A percentile compares a stretch with the other conserved stretches of the same genome.
phyloP scores from a whole-genome alignment of 2,888 invertebrate species.

The Eupithecia tripunctaria region DNA sequence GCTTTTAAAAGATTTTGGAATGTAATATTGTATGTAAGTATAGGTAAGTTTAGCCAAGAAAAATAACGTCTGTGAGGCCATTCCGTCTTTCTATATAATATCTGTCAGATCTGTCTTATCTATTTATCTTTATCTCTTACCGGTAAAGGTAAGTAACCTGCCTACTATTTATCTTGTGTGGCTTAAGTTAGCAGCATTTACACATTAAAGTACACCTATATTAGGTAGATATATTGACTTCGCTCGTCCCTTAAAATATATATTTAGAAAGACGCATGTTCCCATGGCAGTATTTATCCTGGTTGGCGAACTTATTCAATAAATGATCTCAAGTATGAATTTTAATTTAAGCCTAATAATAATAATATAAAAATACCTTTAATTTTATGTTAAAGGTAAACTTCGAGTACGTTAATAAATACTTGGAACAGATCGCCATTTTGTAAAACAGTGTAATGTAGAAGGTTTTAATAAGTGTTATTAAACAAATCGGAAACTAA shows the following conservation, averaged over 20 bases:
- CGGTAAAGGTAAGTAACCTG: too few species aligned
- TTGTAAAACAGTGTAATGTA: conserved; percentile 71
- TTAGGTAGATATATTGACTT: background rate
- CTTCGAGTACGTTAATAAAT: conserved; percentile 58
- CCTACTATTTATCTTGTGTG: background rate
- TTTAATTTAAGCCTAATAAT: conserved; percentile 50
- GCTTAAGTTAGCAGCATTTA: background rate
- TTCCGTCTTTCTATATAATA: background rate
- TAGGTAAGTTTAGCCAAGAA: conserved; percentile 33
- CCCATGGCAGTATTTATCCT: background rate
- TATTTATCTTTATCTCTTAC: background rate
- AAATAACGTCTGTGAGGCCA: background rate
- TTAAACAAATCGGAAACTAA: conserved; percentile 66
- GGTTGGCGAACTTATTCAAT: conserved; percentile 42
- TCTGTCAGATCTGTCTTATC: background rate
- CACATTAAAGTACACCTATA: background rate
- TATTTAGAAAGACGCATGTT: background rate
- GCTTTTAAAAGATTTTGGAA: conserved; percentile 38
- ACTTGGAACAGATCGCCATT: conserved; percentile 70
- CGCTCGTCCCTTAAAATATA: background rate
- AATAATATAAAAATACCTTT: conserved; percentile 45
- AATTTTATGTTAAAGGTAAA: conserved; percentile 44
- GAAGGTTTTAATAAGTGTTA: conserved; percentile 77
- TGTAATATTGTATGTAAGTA: conserved; percentile 27
- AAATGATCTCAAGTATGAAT: conserved; percentile 66